Percentiles rank a stretch among this genome's conserved stretches.
Conservation (phyloP, 2,888 invertebrate genomes). For the Helicoverpa assulta region DNA sequence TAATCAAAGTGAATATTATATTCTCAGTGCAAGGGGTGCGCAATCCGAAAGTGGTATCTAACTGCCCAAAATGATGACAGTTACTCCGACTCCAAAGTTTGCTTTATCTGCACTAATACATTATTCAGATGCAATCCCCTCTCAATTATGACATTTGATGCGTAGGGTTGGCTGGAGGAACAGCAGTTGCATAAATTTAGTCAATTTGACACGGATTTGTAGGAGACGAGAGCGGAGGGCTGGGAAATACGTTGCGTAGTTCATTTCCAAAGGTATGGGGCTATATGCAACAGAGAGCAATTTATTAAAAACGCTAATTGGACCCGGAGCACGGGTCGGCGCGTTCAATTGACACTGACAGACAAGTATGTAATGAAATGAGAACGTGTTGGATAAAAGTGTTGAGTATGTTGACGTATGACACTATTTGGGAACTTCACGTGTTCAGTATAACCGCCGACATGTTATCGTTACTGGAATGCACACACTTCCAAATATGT, state of each 20-base stretch:
- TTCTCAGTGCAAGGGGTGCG: conserved; percentile 33
- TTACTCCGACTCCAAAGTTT: conserved; percentile 62
- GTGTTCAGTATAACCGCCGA: conserved; percentile 8
- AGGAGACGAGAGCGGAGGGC: conserved; percentile 50
- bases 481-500: background rate
- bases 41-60: conserved; percentile 38
- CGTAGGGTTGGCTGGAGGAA: conserved; percentile 69
- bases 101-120: conserved; percentile 73
- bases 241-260: conserved; percentile 33
- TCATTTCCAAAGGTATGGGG: conserved; percentile 64
- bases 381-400: conserved; percentile 54
- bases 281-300: conserved; percentile 54
- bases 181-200: conserved; percentile 87
- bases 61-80: conserved; percentile 59
- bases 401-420: conserved; percentile 35
- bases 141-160: conserved; percentile 86
- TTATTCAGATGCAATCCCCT: conserved; percentile 78
- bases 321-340: conserved; percentile 48
- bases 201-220: conserved; percentile 83
- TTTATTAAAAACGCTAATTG: conserved; percentile 67
- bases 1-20: conserved; percentile 60
- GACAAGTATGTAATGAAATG: conserved; percentile 61
- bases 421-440: conserved; percentile 34
- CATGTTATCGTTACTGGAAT: conserved; percentile 2
- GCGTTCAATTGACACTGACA: conserved; percentile 56